Evolutionary conservation across 2,797 vertebrate genomes (phyloP).

Genomic region (Syncerus caffer): DNA sequence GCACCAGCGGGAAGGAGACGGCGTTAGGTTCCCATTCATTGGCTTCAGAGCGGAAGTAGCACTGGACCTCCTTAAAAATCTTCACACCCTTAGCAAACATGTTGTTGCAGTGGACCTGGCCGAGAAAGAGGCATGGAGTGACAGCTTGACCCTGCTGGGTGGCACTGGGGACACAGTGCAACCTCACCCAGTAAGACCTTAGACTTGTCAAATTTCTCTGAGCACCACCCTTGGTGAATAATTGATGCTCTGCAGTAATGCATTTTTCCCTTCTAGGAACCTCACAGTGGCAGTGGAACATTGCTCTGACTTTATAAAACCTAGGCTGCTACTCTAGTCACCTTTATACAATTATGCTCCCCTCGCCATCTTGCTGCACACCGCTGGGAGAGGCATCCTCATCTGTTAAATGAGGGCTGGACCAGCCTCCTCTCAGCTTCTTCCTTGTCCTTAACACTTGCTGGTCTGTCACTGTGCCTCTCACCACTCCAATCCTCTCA

Average conservation of each 20-base stretch:
- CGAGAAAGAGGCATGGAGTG: constrained; percentile 15
- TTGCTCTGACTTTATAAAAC: not conserved
- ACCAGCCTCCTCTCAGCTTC: not conserved
- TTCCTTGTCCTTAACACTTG: not conserved
- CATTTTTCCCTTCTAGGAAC: not conserved
- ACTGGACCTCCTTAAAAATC: constrained; percentile 93
- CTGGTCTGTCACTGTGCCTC: not conserved
- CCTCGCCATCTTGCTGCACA: not conserved
- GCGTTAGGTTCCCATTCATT: constrained; percentile 91
- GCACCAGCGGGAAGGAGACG: constrained; percentile 87
- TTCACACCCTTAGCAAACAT: constrained; percentile 93
- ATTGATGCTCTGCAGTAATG: not conserved
- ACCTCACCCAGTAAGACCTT: not conserved
- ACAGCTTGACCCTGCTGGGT: not conserved
- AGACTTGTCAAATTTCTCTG: not conserved
- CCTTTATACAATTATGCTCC: not conserved
- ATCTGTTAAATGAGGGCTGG: not conserved
- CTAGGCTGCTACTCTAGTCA: not conserved
- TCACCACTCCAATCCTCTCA: not conserved
- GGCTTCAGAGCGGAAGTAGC: constrained; percentile 92
- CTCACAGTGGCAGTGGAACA: not conserved
- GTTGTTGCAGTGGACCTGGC: constrained; percentile 98
- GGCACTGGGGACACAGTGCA: not conserved
- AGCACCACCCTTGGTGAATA: not conserved
- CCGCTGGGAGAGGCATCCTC: not conserved